These are phyloP conservation scores for Polylopha cassiicola DNA, from an alignment of 2,888 invertebrate genomes.

Conservation along the genomic window DNA sequence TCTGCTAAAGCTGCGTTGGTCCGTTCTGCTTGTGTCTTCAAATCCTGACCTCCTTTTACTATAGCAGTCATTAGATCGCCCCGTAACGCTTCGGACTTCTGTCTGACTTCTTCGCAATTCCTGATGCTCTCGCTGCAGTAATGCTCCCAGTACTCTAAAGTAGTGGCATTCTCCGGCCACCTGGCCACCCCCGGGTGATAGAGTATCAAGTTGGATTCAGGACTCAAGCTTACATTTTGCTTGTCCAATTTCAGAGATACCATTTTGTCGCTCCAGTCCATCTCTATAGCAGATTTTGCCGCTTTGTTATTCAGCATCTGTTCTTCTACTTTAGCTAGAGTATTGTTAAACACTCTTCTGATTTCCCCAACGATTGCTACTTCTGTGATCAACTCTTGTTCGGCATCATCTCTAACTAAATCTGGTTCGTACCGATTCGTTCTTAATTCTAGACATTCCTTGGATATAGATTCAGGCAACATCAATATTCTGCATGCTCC, in stretches of 20 bases:
- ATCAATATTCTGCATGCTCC: constrained; percentile 81
- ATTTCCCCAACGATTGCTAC: constrained; percentile 85
- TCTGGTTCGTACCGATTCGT: constrained; percentile 85
- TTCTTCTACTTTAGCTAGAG: constrained; percentile 80
- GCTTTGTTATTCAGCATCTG: constrained; percentile 86
- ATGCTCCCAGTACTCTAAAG: constrained; percentile 87
- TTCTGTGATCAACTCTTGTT: constrained; percentile 87
- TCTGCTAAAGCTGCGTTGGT: constrained; percentile 86
- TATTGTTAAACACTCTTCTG: constrained; percentile 77
- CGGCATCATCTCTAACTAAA: constrained; percentile 86
- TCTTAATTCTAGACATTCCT: constrained; percentile 84
- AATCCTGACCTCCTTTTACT: constrained; percentile 87
- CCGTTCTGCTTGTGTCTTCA: constrained; percentile 88
- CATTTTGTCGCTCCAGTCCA: constrained; percentile 94
- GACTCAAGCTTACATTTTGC: constrained; percentile 80
- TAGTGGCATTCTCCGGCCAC: constrained; percentile 84
- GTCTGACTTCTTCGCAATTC: constrained; percentile 84
- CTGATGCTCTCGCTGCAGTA: constrained; percentile 86
- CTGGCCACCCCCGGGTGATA: constrained; percentile 88
- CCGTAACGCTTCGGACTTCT: constrained; percentile 83
- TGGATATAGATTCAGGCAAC: constrained; percentile 82
- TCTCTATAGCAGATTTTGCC: constrained; percentile 87
- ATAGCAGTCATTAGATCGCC: constrained; percentile 82
- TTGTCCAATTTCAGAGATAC: constrained; percentile 84
- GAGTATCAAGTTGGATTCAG: constrained; percentile 80